Conservation (phyloP, 2,113 vertebrate genomes). For the Oreochromis niloticus region DNA sequence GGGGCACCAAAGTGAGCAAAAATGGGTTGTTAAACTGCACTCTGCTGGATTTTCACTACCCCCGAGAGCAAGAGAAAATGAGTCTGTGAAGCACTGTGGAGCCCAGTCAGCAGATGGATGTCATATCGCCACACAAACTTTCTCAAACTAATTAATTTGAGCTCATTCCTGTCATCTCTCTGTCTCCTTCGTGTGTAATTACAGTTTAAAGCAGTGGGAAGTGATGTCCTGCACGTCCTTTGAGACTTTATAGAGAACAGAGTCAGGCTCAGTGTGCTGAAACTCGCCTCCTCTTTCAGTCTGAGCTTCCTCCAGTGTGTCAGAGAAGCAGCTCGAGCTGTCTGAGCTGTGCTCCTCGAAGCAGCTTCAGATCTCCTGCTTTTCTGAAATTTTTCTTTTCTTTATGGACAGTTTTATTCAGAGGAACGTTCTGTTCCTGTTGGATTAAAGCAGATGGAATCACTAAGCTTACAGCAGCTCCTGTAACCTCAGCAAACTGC, state of each 20-base stretch:
- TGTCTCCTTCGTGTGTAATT: neutral
- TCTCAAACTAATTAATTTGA: neutral
- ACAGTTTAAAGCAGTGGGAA: neutral
- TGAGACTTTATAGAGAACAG: neutral
- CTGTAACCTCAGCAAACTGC: neutral
- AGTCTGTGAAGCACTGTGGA: neutral
- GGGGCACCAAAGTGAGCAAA: neutral
- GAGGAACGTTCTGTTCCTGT: neutral
- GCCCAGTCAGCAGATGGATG: neutral
- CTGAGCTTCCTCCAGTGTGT: neutral
- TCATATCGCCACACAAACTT: neutral
- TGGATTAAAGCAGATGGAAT: fast-evolving
- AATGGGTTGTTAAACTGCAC: neutral
- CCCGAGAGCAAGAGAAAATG: neutral
- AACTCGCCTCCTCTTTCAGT: neutral
- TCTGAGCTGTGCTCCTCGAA: neutral
- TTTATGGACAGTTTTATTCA: neutral
- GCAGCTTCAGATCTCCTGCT: neutral
- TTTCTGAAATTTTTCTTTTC: fast-evolving
- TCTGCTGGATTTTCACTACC: neutral
- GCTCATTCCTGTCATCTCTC: neutral
- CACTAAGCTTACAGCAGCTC: neutral
- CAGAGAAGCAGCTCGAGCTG: neutral
- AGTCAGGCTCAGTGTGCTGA: neutral
- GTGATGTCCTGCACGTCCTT: neutral